Evolutionary conservation across 2,797 vertebrate genomes (phyloP).

Genomic region (Lutjanus campechanus): DNA sequence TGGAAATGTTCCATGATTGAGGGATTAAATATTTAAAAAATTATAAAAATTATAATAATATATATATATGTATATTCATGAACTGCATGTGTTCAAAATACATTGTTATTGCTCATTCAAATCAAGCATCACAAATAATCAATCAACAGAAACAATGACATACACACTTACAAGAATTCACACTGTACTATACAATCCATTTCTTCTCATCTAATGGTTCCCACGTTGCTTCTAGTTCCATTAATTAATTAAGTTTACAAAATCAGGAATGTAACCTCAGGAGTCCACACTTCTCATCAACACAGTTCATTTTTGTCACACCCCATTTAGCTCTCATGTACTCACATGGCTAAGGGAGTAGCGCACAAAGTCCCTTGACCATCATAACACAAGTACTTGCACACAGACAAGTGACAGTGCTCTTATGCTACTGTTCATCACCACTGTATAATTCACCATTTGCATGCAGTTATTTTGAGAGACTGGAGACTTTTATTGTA

Average conservation of each 20-base stretch:
- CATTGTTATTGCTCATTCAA: neutral
- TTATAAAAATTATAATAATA: neutral
- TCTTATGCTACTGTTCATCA: neutral
- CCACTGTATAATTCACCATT: neutral
- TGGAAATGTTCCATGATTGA: neutral
- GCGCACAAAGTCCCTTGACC: conserved; percentile 12
- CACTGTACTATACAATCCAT: neutral
- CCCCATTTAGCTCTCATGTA: conserved; percentile 24
- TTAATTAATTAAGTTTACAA: neutral
- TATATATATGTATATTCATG: neutral
- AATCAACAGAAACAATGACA: neutral
- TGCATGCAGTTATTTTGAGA: conserved; percentile 5
- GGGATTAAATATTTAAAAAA: neutral
- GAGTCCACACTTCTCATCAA: neutral
- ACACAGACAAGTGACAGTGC: conserved; percentile 9
- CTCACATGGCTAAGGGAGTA: conserved; percentile 8
- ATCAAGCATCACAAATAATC: neutral
- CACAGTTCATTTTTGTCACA: conserved; percentile 10
- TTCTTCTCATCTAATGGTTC: neutral
- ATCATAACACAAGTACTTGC: conserved; percentile 5
- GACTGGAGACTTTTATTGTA: neutral
- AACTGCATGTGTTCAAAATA: neutral
- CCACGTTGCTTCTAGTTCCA: neutral
- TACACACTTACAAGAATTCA: neutral
- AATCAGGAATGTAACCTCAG: neutral